Evolutionary conservation across 2,888 invertebrate genomes (phyloP).

Genomic region (Blomia tropicalis): DNA sequence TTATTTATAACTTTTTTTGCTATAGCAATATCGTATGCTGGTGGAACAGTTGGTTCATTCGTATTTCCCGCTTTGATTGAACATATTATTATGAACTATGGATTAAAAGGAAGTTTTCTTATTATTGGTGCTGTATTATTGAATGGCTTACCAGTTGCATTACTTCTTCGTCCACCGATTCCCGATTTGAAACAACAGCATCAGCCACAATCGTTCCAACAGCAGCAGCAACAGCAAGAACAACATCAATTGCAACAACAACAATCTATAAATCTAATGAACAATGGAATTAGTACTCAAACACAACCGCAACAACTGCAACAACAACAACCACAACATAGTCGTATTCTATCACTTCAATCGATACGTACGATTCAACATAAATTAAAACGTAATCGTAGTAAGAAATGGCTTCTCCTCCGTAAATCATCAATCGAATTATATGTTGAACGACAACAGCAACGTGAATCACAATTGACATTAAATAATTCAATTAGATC

Average conservation of each 20-base stretch:
- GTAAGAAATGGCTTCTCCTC: neutral
- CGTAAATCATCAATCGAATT: neutral
- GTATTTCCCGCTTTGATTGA: constrained; percentile 27
- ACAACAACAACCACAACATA: neutral
- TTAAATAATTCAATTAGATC: neutral
- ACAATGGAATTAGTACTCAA: neutral
- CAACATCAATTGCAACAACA: too few species aligned
- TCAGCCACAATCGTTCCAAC: neutral
- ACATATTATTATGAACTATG: constrained; percentile 26
- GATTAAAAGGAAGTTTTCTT: constrained; percentile 26
- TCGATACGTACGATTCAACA: neutral
- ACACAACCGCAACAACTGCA: neutral
- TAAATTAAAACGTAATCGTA: neutral
- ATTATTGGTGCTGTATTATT: constrained; percentile 27
- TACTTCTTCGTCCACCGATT: constrained; percentile 22
- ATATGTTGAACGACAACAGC: neutral
- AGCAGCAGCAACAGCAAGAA: neutral
- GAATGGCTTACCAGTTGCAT: constrained; percentile 25
- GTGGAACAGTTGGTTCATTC: constrained; percentile 29
- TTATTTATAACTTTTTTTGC: neutral
- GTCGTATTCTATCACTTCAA: neutral
- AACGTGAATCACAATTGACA: neutral
- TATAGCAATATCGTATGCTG: constrained; percentile 27
- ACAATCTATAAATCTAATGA: too few species aligned
- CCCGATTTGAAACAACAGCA: too few species aligned